phyloP scores from a whole-genome alignment of 2,113 vertebrate genomes.

The Cochlearius cochlearius region DNA sequence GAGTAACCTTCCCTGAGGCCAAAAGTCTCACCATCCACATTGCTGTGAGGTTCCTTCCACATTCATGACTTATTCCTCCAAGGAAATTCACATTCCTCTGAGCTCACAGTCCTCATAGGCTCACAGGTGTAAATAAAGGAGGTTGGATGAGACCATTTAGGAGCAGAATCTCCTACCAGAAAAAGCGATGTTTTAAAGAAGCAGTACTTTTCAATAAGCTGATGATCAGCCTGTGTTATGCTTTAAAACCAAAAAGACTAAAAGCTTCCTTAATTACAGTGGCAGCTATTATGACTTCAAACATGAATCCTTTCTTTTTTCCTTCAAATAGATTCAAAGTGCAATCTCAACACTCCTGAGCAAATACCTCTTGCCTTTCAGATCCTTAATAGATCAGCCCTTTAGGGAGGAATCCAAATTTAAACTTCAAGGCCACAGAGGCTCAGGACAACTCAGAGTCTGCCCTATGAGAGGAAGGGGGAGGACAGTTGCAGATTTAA shows the following conservation, averaged over 20 bases:
- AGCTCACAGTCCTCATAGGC: neutral
- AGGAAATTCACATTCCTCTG: neutral
- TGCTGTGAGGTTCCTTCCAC: neutral
- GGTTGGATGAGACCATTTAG: neutral
- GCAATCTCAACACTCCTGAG: neutral
- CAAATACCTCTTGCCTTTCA: neutral
- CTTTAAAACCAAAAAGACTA: neutral
- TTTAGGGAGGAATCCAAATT: neutral
- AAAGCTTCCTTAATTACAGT: neutral
- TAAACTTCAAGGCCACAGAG: slow-evolving; percentile 6
- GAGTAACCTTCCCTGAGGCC: neutral
- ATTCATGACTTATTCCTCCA: neutral
- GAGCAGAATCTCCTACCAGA: neutral
- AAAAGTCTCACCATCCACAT: neutral
- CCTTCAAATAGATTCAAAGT: neutral
- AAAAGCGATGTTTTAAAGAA: neutral
- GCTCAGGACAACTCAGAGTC: neutral
- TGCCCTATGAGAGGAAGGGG: neutral
- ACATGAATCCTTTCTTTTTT: neutral
- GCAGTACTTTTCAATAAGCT: neutral
- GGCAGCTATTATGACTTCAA: neutral
- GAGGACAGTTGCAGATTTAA: neutral
- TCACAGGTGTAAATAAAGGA: neutral
- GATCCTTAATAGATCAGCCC: neutral
- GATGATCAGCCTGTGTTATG: neutral